Evolutionary conservation across 2,888 invertebrate genomes (phyloP).

Genomic region (Pheosia tremula): DNA sequence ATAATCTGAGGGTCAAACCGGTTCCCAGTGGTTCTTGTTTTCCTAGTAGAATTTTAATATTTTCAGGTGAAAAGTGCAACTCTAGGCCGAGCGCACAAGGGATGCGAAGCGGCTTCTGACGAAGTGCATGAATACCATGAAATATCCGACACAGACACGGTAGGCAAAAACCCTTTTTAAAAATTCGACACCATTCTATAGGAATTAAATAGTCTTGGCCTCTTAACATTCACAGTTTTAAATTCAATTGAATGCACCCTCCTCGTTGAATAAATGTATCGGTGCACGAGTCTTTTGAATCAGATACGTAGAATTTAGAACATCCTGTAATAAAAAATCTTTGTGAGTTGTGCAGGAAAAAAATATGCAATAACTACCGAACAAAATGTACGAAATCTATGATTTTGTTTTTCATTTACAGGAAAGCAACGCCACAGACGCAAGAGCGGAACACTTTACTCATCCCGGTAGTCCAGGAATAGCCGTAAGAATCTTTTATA

Average conservation of each 20-base stretch:
- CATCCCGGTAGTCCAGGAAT: conserved; percentile 57
- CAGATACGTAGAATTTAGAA: too few relatives aligned
- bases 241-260: too few relatives aligned
- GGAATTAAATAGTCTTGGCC: too few relatives aligned
- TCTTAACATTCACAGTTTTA: too few relatives aligned
- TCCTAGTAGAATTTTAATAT: neutral
- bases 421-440: conserved; percentile 58
- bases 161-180: conserved; percentile 32
- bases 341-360: too few relatives aligned
- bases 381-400: neutral
- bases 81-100: conserved; percentile 59
- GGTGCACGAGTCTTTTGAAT: too few relatives aligned
- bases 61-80: conserved; percentile 68
- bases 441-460: conserved; percentile 42
- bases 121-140: conserved; percentile 77
- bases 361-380: too few relatives aligned
- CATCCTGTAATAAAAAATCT: too few relatives aligned
- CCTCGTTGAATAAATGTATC: too few relatives aligned
- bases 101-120: conserved; percentile 38
- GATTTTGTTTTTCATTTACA: conserved; percentile 28
- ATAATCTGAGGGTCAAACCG: neutral
- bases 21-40: conserved; percentile 1
- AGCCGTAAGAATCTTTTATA: conserved; percentile 41
- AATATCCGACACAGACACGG: conserved; percentile 73
- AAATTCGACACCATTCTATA: too few relatives aligned